phyloP scores from a whole-genome alignment of 2,113 vertebrate genomes.

The Archocentrus centrarchus region DNA sequence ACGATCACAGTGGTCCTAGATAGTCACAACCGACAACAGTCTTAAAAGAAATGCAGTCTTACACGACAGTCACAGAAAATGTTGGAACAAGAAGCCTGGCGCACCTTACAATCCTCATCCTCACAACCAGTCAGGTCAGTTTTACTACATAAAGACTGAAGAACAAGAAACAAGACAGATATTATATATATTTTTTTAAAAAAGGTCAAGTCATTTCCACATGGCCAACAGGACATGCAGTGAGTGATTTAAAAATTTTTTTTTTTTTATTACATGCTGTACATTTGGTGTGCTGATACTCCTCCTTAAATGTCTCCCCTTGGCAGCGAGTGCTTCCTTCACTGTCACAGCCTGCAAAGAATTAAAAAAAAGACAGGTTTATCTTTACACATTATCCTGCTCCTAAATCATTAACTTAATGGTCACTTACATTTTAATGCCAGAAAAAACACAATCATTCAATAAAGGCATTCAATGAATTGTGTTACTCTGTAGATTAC shows the following conservation, averaged over 20 bases:
- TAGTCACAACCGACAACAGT: neutral
- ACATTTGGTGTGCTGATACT: slow-evolving; percentile 96
- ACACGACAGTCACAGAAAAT: neutral
- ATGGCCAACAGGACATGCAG: slow-evolving; percentile 1
- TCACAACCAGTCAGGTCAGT: slow-evolving; percentile 88
- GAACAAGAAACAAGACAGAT: slow-evolving; percentile 23
- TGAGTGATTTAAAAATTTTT: slow-evolving; percentile 8
- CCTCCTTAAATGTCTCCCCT: slow-evolving; percentile 90
- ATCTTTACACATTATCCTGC: neutral
- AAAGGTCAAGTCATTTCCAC: neutral
- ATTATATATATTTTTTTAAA: neutral
- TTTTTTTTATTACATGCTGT: slow-evolving; percentile 84
- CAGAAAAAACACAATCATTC: no score
- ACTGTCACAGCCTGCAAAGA: slow-evolving; percentile 89
- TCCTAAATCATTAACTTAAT: neutral
- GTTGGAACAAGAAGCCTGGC: neutral
- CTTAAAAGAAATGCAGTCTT: neutral
- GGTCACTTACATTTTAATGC: neutral
- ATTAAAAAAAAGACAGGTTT: neutral
- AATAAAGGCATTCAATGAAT: neutral
- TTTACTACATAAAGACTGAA: slow-evolving; percentile 89
- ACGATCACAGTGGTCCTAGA: slow-evolving; percentile 88
- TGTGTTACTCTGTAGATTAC: slow-evolving; percentile 42
- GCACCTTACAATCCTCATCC: slow-evolving; percentile 86
- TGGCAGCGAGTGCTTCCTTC: slow-evolving; percentile 91